Base-by-base conservation (phyloP, 2,888 invertebrate species). In the Crossocerus cetratus region DNA sequence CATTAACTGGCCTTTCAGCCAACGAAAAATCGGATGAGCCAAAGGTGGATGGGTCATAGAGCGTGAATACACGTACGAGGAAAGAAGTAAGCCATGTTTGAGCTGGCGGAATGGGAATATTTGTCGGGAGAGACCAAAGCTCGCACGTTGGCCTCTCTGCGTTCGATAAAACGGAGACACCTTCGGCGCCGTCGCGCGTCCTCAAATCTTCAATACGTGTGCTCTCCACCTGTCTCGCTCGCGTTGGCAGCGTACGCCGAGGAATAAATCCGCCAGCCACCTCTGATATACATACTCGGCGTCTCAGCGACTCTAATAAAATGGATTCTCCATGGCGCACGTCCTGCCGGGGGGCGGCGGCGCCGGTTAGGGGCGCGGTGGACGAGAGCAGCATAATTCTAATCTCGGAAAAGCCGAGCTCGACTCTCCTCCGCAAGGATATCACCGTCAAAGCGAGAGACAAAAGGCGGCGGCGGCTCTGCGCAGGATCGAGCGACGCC, bases 151-250 rank as follows among this genome's bases (percentile, higher is more conserved):
- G 86, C 72, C 72, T 8, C 32, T 76, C 76, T 76, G 82, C 86
- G 87, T 84, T 87, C 87, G 84, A 87, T 87, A 87, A 86, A 85
- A 74, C 81, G 80, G 77, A 80, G 81, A 83, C 76, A 75, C 82
- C 82, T 83, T 80, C 82, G 80, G 85, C 84, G 83, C 83, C 86
- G 87, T 83, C 86, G 86, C 84, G 77, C 76, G 70, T 78, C 68
- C 68, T 73, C 70, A 23, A 59, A 61, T 72, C 72, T 65, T 69
- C 77, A 61, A 72, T 70, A 80, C 72, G 62, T 68, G 75, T 65
- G 68, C 32, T 32, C 32, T 32, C 32, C 64, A 77, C 74, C 72
- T 75, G 72, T 80, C 79, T 72, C 54, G 58, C 20, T 45, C 74
- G 71, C 71, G 74, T 23, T 54, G 57, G 61, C 77, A 62, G 69